Conservation (phyloP, 1,140 invertebrate species). For the Matsumurasca onukii region DNA sequence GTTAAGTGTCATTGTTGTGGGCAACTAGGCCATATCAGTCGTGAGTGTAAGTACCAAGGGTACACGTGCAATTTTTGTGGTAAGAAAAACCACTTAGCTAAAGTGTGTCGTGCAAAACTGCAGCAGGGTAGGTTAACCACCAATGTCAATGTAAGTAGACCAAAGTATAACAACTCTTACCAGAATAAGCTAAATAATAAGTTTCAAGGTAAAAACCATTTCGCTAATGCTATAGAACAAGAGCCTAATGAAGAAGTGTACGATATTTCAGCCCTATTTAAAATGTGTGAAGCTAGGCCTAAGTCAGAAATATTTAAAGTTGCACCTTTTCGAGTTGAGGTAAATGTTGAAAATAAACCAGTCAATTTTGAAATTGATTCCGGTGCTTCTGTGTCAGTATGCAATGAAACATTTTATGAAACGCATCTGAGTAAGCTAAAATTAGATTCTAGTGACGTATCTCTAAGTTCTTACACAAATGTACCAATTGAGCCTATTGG, state of each 20-base stretch:
- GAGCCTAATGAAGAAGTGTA: neutral
- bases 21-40: neutral
- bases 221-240: neutral
- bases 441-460: neutral
- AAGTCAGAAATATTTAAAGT: neutral
- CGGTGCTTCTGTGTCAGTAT: neutral
- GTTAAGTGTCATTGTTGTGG: constrained; percentile 15
- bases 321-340: neutral
- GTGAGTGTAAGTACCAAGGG: neutral
- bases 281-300: neutral
- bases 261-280: neutral
- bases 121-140: neutral
- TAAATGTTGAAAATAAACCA: neutral
- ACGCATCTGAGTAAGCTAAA: neutral
- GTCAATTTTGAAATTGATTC: constrained; percentile 1
- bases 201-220: neutral
- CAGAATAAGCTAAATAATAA: neutral
- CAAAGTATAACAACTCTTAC: neutral
- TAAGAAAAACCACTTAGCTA: neutral
- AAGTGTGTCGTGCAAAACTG: neutral
- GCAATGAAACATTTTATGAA: neutral
- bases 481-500: constrained; percentile 11
- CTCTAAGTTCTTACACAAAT: neutral
- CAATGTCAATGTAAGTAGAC: neutral
- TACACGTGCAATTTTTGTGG: neutral